Conservation (phyloP, 2,888 invertebrate genomes). For the Strigamia transsilvanica region DNA sequence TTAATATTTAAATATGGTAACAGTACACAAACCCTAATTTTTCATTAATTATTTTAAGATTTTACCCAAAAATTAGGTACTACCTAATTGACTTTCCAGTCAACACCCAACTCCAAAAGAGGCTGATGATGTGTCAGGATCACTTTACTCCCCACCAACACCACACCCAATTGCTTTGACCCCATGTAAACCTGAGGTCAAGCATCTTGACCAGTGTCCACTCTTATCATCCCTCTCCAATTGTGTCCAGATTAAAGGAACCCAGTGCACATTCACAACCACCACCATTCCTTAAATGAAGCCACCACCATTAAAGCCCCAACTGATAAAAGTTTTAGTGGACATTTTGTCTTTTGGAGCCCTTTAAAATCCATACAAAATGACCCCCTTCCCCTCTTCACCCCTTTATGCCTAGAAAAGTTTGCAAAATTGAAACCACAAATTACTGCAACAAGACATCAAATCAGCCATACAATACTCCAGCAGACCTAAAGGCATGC, state of each 20-base stretch:
- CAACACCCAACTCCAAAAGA: too few relatives aligned
- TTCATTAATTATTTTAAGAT: too few relatives aligned
- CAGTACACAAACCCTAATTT: too few relatives aligned
- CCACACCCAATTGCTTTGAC: background rate
- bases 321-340: slow-evolving; percentile 1
- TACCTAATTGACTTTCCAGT: too few relatives aligned
- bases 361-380: slow-evolving; percentile 4
- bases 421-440: too few relatives aligned
- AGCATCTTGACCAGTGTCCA: slow-evolving; percentile 20
- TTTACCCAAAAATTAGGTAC: too few relatives aligned
- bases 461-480: too few relatives aligned
- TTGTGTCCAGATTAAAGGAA: background rate
- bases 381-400: background rate
- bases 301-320: background rate
- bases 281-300: background rate
- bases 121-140: background rate
- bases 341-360: background rate
- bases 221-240: slow-evolving; percentile 2
- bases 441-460: too few relatives aligned
- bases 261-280: background rate
- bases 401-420: background rate
- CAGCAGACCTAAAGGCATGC: background rate
- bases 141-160: background rate
- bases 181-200: background rate
- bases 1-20: too few relatives aligned